A percentile compares a stretch with the other conserved stretches of the same genome.
These are phyloP conservation scores for Hypomecis punctinalis DNA, from an alignment of 2,888 invertebrate species.

Conservation along the genomic window DNA sequence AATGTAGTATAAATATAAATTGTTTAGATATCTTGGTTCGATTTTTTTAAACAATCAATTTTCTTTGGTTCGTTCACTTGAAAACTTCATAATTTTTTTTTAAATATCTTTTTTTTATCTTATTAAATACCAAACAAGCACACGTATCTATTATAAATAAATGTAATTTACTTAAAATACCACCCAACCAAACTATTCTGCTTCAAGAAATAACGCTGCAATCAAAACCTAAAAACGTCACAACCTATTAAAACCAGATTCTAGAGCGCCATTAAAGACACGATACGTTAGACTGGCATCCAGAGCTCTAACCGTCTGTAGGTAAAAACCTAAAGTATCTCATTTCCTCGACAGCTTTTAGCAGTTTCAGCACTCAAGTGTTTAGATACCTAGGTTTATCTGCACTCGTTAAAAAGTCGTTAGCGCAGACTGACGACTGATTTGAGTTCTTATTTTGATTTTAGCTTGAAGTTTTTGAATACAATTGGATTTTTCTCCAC, in stretches of 20 bases:
- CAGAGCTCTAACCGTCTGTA: slow-evolving; percentile 4
- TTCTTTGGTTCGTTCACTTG: too few species aligned
- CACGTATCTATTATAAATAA: too few species aligned
- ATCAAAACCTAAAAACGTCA: neutral
- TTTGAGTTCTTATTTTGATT: slow-evolving; percentile 30
- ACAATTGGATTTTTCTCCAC: neutral
- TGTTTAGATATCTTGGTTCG: too few species aligned
- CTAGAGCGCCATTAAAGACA: slow-evolving; percentile 8
- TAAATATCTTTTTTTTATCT: too few species aligned
- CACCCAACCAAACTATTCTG: too few species aligned
- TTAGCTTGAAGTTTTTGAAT: slow-evolving; percentile 11
- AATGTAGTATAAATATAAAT: too few species aligned
- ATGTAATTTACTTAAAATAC: too few species aligned
- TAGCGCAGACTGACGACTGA: slow-evolving; percentile 31
- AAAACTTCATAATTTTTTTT: too few species aligned
- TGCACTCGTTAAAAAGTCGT: slow-evolving; percentile 41
- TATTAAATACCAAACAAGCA: too few species aligned
- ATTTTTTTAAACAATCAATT: too few species aligned
- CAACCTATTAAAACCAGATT: neutral
- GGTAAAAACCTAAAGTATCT: slow-evolving; percentile 20
- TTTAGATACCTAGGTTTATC: slow-evolving; percentile 33
- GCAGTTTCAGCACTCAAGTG: slow-evolving; percentile 18
- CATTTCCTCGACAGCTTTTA: slow-evolving; percentile 25
- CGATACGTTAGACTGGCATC: slow-evolving; percentile 17
- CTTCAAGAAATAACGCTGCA: neutral